A percentile compares a stretch with the other conserved stretches of the same genome.
Conservation (phyloP, 2,113 vertebrate genomes). For the Myotis davidii region DNA sequence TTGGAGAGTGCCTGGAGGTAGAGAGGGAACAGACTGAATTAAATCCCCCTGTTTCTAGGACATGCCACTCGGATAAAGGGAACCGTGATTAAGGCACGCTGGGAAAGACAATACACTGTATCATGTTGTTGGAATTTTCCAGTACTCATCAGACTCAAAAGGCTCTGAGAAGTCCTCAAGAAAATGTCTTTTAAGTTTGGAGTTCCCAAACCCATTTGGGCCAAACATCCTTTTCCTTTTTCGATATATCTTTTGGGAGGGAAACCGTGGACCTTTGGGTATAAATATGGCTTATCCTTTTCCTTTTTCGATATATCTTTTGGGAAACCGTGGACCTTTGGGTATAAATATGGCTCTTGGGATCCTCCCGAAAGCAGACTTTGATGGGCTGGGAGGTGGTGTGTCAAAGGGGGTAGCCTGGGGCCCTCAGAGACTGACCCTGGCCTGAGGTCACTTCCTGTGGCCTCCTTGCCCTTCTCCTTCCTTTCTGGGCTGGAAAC, state of each 20-base stretch:
- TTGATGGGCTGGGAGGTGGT: background rate
- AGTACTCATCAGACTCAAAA: background rate
- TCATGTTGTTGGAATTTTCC: background rate
- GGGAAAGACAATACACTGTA: background rate
- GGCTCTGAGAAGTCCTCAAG: background rate
- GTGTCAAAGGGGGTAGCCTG: background rate
- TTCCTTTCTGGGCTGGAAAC: slow-evolving; percentile 64
- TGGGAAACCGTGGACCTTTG: background rate
- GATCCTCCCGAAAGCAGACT: background rate
- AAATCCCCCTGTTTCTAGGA: background rate
- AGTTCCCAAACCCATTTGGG: background rate
- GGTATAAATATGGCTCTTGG: background rate
- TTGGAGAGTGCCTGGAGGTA: background rate
- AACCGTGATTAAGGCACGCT: background rate
- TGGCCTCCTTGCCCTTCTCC: background rate
- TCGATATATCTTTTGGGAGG: background rate
- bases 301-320: background rate
- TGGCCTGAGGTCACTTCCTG: background rate
- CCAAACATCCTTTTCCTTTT: slow-evolving; percentile 1
- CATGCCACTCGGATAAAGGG: background rate
- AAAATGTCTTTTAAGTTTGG: background rate
- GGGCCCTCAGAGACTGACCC: background rate
- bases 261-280: background rate
- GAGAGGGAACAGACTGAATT: background rate
- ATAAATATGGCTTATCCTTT: background rate